Base-by-base conservation (phyloP, 1,140 invertebrate genomes). In the Pogonomyrmex barbatus region DNA sequence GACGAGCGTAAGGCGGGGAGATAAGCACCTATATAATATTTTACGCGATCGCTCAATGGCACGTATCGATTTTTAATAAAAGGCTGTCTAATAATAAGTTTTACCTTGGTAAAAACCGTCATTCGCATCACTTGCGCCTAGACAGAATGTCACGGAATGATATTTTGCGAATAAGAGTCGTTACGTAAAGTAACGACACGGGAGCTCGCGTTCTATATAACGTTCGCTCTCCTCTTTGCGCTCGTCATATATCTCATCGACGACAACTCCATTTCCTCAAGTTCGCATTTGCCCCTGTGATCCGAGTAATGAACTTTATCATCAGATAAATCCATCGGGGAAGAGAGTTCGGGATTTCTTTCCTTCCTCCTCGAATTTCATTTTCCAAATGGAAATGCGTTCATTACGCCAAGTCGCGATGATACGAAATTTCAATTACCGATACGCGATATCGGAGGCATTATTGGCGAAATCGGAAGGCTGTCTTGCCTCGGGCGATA, bases 351-450 rank as follows among this genome's bases (percentile, higher is more conserved):
- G n/a, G 8, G 9, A 45, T 56, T 75, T 60, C 30, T 50, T 68
- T 68, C 24, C 12, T 45, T 24, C 24, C 24, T 0, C 10, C 5
- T 45, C 42, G 24, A 33, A 14, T 8, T n/a, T 5, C 45, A 47
- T 50, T 73, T 60, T 36, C 30, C 30, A 4, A 4, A 73, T 65
- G 68, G 30, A 60, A 83, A 83, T 24, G 30, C 30, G 54, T 60
- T 60, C 79, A 6, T 81, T 68, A 39, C 17, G 24, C 24, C 52
- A 60, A 45, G 24, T 47, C 79, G 42, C 79, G 39, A 47, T 6
- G 78, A 81, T 58, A 30, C 54, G 54, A 83, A 75, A 62, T 75
- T 83, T 83, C 54, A 83, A 83, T 83, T 83, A 83, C 30, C 42
- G 79, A 73, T 58, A 54, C 39, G 78, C 78, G 50, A n/a, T 47